Conservation (phyloP, 2,797 vertebrate species). For the Callimico goeldii region DNA sequence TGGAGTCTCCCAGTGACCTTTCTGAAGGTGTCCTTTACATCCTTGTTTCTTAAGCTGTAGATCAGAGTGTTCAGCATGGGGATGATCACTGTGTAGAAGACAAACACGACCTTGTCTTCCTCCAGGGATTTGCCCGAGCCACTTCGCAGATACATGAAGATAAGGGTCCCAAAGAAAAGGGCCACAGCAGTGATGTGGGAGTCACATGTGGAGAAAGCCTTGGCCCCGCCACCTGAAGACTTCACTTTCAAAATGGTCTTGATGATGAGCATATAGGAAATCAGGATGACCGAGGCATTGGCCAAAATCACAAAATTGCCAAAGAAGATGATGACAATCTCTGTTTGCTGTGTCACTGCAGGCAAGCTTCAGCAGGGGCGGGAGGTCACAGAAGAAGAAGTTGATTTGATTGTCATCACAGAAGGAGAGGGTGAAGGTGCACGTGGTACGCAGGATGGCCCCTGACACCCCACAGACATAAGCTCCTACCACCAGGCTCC, state of each 20-base stretch:
- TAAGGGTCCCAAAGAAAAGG: conserved; percentile 71
- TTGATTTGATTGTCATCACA: conserved; percentile 74
- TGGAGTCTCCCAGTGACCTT: conserved; percentile 6
- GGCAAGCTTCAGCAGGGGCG: conserved; percentile 71
- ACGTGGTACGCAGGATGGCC: conserved; percentile 74
- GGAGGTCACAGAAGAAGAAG: conserved; percentile 83
- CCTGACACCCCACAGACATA: conserved; percentile 53
- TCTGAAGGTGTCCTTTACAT: conserved; percentile 60
- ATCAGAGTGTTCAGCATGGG: conserved; percentile 75
- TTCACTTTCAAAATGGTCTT: conserved; percentile 49
- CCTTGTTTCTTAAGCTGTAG: conserved; percentile 74
- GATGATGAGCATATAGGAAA: conserved; percentile 72
- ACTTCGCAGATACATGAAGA: conserved; percentile 67
- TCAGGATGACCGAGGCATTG: conserved; percentile 61
- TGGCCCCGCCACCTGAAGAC: conserved; percentile 46
- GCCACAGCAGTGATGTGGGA: conserved; percentile 73
- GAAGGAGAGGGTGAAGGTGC: conserved; percentile 75
- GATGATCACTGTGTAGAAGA: conserved; percentile 69
- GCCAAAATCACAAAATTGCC: conserved; percentile 62
- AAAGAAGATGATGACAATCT: conserved; percentile 52
- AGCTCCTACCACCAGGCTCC: conserved; percentile 50
- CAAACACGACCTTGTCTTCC: conserved; percentile 62
- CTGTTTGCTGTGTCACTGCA: conserved; percentile 72
- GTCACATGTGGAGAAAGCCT: conserved; percentile 72
- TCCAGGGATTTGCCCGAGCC: conserved; percentile 54